Percentiles rank a stretch among this genome's conserved stretches.
phyloP scores from a whole-genome alignment of 2,113 vertebrate genomes.

The Centropus unirufus region DNA sequence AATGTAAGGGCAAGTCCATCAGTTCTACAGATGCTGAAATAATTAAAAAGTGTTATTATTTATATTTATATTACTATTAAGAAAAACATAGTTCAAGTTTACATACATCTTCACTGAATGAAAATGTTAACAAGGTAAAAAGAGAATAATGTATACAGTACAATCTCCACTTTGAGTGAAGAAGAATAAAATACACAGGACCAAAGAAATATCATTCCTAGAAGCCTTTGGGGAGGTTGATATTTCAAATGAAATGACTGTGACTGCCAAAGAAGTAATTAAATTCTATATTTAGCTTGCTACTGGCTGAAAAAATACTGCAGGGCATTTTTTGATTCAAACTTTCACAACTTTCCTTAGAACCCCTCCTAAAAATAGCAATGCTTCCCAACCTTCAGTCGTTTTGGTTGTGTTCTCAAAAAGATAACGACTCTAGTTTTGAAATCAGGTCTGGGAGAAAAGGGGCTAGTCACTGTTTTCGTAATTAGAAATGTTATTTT shows the following conservation, averaged over 20 bases:
- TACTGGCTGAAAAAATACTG: neutral
- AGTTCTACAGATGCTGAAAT: neutral
- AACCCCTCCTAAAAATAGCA: neutral
- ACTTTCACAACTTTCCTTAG: neutral
- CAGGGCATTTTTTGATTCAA: neutral
- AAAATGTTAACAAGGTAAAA: neutral
- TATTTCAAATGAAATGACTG: neutral
- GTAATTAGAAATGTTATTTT: neutral
- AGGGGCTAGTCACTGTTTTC: neutral
- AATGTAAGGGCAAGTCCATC: neutral
- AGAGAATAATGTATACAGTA: neutral
- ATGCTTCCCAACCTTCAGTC: neutral
- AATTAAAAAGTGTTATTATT: neutral
- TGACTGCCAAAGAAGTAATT: neutral
- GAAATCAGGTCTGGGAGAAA: neutral
- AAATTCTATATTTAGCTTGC: neutral
- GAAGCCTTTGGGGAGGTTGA: neutral
- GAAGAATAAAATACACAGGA: neutral
- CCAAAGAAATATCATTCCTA: neutral
- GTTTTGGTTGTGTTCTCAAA: neutral
- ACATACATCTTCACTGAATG: neutral
- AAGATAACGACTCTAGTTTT: neutral
- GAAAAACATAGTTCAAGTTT: neutral
- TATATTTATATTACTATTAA: neutral
- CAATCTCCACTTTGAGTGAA: neutral